These are phyloP conservation scores for Leuciscus idus DNA, from an alignment of 2,113 vertebrate species.

Conservation along the genomic window DNA sequence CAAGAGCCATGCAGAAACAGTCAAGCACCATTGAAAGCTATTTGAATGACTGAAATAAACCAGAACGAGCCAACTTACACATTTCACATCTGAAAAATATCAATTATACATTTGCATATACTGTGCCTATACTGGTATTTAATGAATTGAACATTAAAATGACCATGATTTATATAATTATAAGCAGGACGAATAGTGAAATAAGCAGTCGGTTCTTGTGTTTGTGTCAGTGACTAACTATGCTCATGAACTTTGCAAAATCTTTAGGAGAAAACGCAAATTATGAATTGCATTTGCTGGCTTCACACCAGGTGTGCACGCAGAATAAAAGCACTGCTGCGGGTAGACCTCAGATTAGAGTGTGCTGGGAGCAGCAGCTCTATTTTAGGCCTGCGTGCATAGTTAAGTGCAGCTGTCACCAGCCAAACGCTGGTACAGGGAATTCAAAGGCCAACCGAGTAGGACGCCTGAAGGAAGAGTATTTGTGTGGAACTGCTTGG, in stretches of 20 bases:
- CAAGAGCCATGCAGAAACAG: background rate
- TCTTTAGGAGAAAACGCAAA: background rate
- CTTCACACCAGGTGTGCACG: conserved; percentile 46
- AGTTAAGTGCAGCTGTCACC: conserved; percentile 73
- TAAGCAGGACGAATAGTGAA: background rate
- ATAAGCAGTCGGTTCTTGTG: background rate
- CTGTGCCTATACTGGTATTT: background rate
- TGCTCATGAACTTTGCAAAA: background rate
- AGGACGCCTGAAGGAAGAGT: background rate
- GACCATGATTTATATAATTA: background rate
- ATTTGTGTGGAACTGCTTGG: background rate
- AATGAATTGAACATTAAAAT: background rate
- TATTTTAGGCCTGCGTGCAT: conserved; percentile 73
- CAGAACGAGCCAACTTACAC: background rate
- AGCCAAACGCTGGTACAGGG: conserved; percentile 46
- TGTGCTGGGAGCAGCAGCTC: conserved; percentile 63
- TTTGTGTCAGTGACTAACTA: background rate
- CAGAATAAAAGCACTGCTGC: conserved; percentile 39
- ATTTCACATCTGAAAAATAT: background rate
- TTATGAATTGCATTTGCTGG: background rate
- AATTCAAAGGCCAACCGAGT: conserved; percentile 3
- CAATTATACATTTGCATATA: background rate
- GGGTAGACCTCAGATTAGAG: conserved; percentile 72
- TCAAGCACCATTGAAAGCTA: background rate
- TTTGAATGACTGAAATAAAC: background rate